phyloP scores from a whole-genome alignment of 2,888 invertebrate genomes.

The Amblyjoppa proteus region DNA sequence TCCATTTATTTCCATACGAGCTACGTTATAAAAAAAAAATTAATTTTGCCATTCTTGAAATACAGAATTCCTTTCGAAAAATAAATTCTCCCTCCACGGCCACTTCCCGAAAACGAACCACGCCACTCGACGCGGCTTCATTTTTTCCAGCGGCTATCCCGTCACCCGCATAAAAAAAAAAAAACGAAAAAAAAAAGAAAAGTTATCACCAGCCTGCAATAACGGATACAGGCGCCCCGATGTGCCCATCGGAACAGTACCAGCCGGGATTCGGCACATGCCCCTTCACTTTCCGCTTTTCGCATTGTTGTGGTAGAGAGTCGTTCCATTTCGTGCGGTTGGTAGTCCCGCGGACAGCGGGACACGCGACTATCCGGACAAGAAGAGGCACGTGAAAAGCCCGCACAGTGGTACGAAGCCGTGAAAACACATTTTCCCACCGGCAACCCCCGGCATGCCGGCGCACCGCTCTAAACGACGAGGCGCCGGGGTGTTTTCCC shows the following conservation, averaged over 20 bases:
- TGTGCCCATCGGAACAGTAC: constrained; percentile 10
- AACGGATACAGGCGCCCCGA: neutral
- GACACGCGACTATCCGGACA: neutral
- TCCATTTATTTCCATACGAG: neutral
- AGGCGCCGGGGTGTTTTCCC: neutral
- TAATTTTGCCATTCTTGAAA: neutral
- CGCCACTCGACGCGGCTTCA: neutral
- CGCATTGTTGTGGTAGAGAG: neutral
- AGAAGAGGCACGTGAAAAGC: neutral
- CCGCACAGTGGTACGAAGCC: constrained; percentile 1
- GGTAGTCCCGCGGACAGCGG: neutral
- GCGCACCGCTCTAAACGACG: neutral
- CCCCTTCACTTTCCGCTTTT: constrained; percentile 1
- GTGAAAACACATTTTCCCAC: constrained; percentile 27
- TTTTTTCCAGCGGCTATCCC: neutral
- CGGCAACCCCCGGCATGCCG: neutral
- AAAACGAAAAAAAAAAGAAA: neutral
- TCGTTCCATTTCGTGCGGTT: neutral
- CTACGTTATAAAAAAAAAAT: neutral
- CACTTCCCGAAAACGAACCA: neutral
- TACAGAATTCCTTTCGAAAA: no score
- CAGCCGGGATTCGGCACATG: constrained; percentile 1
- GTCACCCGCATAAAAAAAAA: neutral
- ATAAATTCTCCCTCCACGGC: no score
- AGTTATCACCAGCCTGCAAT: neutral